phyloP scores from a whole-genome alignment of 2,113 vertebrate genomes.

The Spheniscus mendiculus region DNA sequence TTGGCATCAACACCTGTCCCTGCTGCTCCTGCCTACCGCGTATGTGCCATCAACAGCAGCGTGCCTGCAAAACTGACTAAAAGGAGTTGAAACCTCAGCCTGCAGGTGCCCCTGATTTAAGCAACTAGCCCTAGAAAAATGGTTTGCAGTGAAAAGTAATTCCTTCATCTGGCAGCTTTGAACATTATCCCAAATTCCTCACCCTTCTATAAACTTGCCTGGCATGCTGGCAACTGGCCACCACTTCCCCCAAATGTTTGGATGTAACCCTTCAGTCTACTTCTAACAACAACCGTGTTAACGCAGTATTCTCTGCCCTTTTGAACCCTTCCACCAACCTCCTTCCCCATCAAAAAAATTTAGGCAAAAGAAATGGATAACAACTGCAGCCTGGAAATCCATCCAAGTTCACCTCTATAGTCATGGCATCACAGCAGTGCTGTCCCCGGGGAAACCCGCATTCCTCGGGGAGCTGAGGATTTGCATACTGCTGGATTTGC shows the following conservation, averaged over 20 bases:
- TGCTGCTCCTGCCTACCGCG: not conserved
- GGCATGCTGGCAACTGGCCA: not conserved
- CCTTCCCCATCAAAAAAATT: accelerated
- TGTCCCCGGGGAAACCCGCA: not conserved
- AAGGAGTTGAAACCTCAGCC: not conserved
- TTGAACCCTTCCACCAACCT: not conserved
- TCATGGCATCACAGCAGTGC: not conserved
- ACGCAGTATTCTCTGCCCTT: not conserved
- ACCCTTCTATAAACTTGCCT: not conserved
- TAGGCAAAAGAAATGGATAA: not conserved
- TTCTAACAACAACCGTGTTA: not conserved
- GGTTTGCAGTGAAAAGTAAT: not conserved
- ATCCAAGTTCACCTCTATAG: not conserved
- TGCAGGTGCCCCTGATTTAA: not conserved
- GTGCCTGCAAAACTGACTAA: not conserved
- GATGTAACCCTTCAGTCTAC: not conserved
- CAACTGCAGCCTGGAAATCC: not conserved
- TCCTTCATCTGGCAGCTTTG: not conserved
- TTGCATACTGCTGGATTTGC: not conserved
- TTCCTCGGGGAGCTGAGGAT: not conserved
- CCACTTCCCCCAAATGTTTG: not conserved
- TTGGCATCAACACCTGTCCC: not conserved
- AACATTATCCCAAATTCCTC: not conserved
- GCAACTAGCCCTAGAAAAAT: not conserved
- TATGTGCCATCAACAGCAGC: not conserved